These are phyloP conservation scores for Drosophila pegasa DNA, from an alignment of 2,888 invertebrate genomes.

Conservation along the genomic window DNA sequence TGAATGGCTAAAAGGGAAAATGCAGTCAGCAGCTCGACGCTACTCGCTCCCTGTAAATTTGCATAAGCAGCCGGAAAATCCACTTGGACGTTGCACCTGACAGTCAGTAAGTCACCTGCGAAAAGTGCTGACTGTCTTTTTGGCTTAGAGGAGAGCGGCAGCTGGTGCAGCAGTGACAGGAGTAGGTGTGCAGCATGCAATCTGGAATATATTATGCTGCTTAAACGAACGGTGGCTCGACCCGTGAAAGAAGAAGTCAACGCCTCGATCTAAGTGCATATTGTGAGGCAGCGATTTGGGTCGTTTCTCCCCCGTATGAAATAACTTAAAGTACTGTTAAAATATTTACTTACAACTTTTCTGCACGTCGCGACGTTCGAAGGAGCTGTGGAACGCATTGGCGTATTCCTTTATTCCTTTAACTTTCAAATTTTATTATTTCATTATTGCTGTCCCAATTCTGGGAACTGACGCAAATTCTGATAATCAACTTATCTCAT, in stretches of 20 bases:
- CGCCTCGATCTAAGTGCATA: conserved; percentile 14
- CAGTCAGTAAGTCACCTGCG: conserved; percentile 23
- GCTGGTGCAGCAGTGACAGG: not conserved
- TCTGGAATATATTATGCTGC: conserved; percentile 45
- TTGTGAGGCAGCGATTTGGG: conserved; percentile 13
- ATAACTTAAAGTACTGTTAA: conserved; percentile 28
- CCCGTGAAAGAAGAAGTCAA: conserved; percentile 24
- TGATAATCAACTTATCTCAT: conserved; percentile 42
- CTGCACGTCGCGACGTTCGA: conserved; percentile 2
- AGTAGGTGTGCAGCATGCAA: conserved; percentile 35
- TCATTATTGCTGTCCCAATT: conserved; percentile 22
- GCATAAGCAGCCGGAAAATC: conserved; percentile 57
- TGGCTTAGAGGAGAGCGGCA: conserved; percentile 21
- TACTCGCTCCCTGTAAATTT: conserved; percentile 44
- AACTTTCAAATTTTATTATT: conserved; percentile 1
- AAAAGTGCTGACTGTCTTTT: conserved; percentile 38
- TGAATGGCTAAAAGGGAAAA: conserved; percentile 37
- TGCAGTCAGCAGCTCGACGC: conserved; percentile 27
- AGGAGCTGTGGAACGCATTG: not conserved
- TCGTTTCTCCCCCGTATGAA: not conserved
- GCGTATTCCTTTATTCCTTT: conserved; percentile 1
- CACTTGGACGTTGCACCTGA: conserved; percentile 44
- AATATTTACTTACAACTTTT: conserved; percentile 36
- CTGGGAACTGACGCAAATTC: conserved; percentile 8
- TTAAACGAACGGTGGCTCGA: conserved; percentile 18